phyloP scores from a whole-genome alignment of 1,140 invertebrate species.

The Varroa destructor region DNA sequence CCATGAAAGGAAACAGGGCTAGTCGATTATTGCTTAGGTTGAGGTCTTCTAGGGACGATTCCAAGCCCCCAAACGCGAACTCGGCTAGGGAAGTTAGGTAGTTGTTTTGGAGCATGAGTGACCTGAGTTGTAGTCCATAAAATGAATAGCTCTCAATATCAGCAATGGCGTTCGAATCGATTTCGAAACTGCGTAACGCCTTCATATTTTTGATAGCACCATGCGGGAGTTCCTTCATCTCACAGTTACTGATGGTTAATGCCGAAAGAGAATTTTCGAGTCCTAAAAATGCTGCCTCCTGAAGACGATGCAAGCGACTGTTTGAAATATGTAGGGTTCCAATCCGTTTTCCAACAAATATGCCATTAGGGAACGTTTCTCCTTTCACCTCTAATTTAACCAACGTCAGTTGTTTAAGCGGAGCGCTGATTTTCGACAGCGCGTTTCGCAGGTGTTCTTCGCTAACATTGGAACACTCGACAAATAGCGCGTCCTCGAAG shows the following conservation, averaged over 20 bases:
- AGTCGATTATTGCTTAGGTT: conserved; percentile 73
- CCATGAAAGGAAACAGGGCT: conserved; percentile 60
- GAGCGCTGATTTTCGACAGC: conserved; percentile 44
- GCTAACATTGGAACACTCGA: conserved; percentile 71
- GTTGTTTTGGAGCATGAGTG: conserved; percentile 70
- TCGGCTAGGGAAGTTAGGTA: conserved; percentile 52
- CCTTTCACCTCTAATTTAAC: conserved; percentile 66
- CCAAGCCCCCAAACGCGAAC: conserved; percentile 68
- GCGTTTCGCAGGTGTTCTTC: conserved; percentile 46
- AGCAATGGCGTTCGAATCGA: conserved; percentile 69
- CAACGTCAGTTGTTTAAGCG: conserved; percentile 66
- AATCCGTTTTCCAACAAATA: conserved; percentile 57
- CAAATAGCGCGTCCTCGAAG: conserved; percentile 72
- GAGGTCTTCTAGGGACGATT: conserved; percentile 61
- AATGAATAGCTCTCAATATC: conserved; percentile 71
- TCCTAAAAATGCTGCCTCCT: conserved; percentile 56
- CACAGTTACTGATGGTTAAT: conserved; percentile 62
- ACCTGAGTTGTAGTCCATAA: conserved; percentile 62
- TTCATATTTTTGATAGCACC: conserved; percentile 58
- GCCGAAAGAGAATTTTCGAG: conserved; percentile 61
- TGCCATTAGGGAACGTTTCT: conserved; percentile 52
- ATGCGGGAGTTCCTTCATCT: conserved; percentile 62
- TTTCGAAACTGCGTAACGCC: conserved; percentile 58
- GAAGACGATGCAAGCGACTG: conserved; percentile 57
- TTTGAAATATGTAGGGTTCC: conserved; percentile 60